These are phyloP conservation scores for Scotopteryx bipunctaria DNA, from an alignment of 2,888 invertebrate species.

Conservation along the genomic window DNA sequence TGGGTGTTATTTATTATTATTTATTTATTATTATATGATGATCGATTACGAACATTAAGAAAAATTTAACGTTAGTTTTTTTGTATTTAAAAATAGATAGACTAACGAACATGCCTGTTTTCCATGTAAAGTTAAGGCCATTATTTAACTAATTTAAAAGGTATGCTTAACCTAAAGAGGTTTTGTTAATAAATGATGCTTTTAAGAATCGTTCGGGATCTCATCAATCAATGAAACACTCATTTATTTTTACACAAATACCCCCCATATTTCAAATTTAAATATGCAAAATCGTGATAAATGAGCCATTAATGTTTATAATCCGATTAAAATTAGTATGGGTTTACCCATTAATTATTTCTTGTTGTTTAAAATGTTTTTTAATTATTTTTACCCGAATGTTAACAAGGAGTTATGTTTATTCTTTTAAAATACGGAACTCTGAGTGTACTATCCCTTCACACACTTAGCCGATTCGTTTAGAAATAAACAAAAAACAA, in stretches of 20 bases:
- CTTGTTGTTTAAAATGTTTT: background rate
- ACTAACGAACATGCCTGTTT: background rate
- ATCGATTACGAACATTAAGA: too few relatives aligned
- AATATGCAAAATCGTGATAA: conserved; percentile 23
- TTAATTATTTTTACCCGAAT: too few relatives aligned
- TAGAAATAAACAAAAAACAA: too few relatives aligned
- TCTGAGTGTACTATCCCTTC: too few relatives aligned
- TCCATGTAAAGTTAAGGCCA: background rate
- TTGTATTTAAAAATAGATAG: too few relatives aligned
- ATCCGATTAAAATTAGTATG: conserved; percentile 15
- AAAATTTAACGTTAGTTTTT: too few relatives aligned
- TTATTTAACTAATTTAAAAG: conserved; percentile 1
- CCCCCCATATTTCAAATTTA: conserved; percentile 9
- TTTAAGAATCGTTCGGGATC: conserved; percentile 20
- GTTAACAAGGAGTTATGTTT: too few relatives aligned
- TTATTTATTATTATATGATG: too few relatives aligned
- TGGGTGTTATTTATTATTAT: too few relatives aligned
- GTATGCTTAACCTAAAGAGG: conserved; percentile 1
- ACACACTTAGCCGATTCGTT: too few relatives aligned
- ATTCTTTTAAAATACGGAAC: too few relatives aligned
- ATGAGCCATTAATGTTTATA: conserved; percentile 18
- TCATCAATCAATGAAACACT: conserved; percentile 16
- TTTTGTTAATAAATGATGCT: conserved; percentile 25
- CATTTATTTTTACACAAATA: conserved; percentile 8
- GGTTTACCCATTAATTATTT: background rate